Base-by-base conservation (phyloP, 1,140 invertebrate genomes). In the Halotydeus destructor region DNA sequence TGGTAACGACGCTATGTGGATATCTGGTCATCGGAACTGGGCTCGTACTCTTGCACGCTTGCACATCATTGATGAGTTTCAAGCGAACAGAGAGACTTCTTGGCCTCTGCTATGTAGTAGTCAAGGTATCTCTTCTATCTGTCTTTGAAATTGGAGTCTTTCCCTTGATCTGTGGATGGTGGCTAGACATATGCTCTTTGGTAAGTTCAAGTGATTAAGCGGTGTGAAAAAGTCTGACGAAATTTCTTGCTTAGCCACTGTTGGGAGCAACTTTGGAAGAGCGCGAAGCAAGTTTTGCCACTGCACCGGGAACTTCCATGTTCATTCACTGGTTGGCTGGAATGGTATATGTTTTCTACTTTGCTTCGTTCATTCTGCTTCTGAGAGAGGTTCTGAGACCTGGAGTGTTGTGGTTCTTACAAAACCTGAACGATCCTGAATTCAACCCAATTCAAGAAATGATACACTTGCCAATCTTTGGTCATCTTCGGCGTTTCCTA, bases 261-360 rank as follows among this genome's bases (percentile, higher is more conserved):
- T 89, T 97, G 55, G 86, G 94, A 62, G 81, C 82, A 3, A 82
- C 79, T 5, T 62, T 91, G 36, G 57, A 67, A 47, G 66, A 69
- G 42, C 56, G 91, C 32, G 76, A 91, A 59, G 69, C 74, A 0
- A 83, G 78, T 45, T 89, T 97, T 49, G 71, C 74, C 47, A 78
- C 84, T 0, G 51, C 54, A n/a, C 91, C 93, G 0, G 85, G 85
- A 31, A 94, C 89, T 0, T 89, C 83, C 0, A 84, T 96, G 69
- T 98, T 98, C 55, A 78, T 97, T 38, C 91, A 98, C 60, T 98
- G 93, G 93, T 69, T 97, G 8, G 79, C 91, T n/a, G 91, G 91
- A 39, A 96, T 97, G 86, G 76, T 98, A 1, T 98, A 94, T 60
- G 86, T 98, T 12, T 98, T 98, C 60, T 98, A 99, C 62, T 97